These are phyloP conservation scores for Oryzias sinensis DNA, from an alignment of 2,797 vertebrate species.

Conservation along the genomic window DNA sequence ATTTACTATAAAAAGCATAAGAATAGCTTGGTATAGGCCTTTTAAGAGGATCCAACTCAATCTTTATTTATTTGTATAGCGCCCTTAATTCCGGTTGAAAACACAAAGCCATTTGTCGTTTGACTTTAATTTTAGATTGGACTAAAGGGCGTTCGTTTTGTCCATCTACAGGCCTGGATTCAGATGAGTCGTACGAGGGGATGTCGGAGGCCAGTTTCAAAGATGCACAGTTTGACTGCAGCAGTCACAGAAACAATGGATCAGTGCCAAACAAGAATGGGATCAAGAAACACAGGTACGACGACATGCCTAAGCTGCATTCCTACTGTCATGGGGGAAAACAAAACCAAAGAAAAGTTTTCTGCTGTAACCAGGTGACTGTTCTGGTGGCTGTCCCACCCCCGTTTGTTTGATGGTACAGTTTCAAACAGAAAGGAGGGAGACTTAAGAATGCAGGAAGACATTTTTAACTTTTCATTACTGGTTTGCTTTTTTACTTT, in stretches of 20 bases:
- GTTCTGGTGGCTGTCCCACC: background rate
- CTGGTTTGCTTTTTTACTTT: background rate
- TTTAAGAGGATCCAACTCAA: too few relatives aligned
- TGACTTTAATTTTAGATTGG: too few relatives aligned
- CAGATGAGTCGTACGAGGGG: conserved; percentile 92
- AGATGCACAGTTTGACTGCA: conserved; percentile 74
- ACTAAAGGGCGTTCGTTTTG: background rate
- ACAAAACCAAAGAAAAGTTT: background rate
- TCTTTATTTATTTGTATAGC: too few relatives aligned
- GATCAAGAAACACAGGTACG: conserved; percentile 88
- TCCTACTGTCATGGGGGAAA: background rate
- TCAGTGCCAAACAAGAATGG: conserved; percentile 87
- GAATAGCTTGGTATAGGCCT: too few relatives aligned
- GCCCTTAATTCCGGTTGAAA: background rate
- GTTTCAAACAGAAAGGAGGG: too few relatives aligned
- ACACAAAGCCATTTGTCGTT: background rate
- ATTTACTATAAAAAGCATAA: too few relatives aligned
- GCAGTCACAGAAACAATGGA: conserved; percentile 79
- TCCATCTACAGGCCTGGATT: conserved; percentile 86
- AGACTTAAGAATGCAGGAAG: too few relatives aligned
- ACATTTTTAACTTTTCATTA: background rate
- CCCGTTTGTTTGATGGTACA: too few relatives aligned
- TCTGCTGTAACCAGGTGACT: background rate
- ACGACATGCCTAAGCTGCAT: conserved; percentile 51
- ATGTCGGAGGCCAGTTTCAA: conserved; percentile 88